phyloP scores from a whole-genome alignment of 2,797 vertebrate genomes.

The Pangasius macronema region DNA sequence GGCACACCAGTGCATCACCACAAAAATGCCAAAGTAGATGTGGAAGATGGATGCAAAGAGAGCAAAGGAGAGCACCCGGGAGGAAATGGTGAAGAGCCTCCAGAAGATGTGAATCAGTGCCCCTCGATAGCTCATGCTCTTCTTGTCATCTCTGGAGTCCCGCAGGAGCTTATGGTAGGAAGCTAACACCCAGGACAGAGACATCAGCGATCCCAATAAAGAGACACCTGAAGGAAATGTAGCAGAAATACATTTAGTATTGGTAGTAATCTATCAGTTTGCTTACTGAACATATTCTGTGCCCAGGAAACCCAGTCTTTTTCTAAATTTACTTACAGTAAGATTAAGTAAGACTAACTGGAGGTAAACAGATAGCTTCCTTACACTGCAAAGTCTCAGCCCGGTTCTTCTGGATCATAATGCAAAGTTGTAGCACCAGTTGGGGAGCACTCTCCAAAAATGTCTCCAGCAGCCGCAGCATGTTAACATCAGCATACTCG shows the following conservation, averaged over 20 bases:
- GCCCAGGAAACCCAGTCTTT: not conserved
- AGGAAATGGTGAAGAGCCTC: constrained; percentile 99
- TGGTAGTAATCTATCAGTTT: not conserved
- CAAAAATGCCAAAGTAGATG: constrained; percentile 99
- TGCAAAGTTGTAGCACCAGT: constrained; percentile 99
- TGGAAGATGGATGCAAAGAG: constrained; percentile 99
- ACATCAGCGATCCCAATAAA: constrained; percentile 94
- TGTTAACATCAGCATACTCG: constrained; percentile 98
- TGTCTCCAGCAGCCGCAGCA: constrained; percentile 96
- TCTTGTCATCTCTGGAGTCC: constrained; percentile 97
- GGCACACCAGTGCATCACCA: constrained; percentile 97
- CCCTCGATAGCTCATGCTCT: constrained; percentile 98
- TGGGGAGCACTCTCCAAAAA: constrained; percentile 98
- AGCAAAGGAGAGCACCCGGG: constrained; percentile 94
- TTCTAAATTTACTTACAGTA: not conserved
- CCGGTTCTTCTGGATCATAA: constrained; percentile 99
- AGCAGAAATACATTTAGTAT: constrained; percentile 19
- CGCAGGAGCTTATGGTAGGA: constrained; percentile 98
- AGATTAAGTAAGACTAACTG: not conserved
- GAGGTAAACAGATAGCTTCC: constrained; percentile 50
- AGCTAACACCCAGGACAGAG: constrained; percentile 98
- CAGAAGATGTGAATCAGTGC: constrained; percentile 95
- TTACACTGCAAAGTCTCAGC: constrained; percentile 97
- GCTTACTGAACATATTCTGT: not conserved
- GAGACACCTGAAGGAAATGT: constrained; percentile 83